Percentiles rank a stretch among this genome's conserved stretches.
phyloP scores from a whole-genome alignment of 1,140 invertebrate species.

The Drosophila malerkotliana region DNA sequence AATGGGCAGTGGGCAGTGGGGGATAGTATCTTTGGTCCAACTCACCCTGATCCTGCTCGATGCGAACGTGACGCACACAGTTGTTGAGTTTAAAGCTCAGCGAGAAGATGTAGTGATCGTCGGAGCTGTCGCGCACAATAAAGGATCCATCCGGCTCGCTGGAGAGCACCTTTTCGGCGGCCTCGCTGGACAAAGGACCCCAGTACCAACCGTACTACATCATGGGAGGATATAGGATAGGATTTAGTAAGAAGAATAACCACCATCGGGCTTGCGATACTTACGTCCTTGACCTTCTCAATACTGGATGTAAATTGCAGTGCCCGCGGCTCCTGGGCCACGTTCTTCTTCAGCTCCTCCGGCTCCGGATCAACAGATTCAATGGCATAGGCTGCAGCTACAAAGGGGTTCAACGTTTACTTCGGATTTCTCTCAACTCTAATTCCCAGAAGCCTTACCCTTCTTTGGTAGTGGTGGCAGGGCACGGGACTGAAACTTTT shows the following conservation, averaged over 20 bases:
- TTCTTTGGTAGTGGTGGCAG: conserved; percentile 90
- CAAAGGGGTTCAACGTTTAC: too few relatives aligned
- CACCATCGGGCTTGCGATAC: conserved; percentile 75
- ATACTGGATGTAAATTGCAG: conserved; percentile 96
- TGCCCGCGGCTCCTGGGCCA: conserved; percentile 62
- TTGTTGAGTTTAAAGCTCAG: conserved; percentile 97
- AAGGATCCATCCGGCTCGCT: conserved; percentile 98
- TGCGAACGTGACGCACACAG: conserved; percentile 96
- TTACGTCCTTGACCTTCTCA: conserved; percentile 96
- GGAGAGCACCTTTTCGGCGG: conserved; percentile 95
- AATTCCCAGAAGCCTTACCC: conserved; percentile 52
- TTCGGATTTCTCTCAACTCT: too few relatives aligned
- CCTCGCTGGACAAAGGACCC: conserved; percentile 97
- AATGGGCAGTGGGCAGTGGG: too few relatives aligned
- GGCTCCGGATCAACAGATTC: conserved; percentile 61
- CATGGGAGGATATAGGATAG: neutral
- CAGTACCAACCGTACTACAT: conserved; percentile 98
- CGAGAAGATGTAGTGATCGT: conserved; percentile 98
- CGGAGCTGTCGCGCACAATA: conserved; percentile 98
- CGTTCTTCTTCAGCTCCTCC: conserved; percentile 62
- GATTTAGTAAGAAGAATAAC: neutral
- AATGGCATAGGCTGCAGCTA: conserved; percentile 71
- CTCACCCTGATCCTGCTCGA: conserved; percentile 98
- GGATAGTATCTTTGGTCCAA: neutral
- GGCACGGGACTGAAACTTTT: conserved; percentile 87